phyloP scores from a whole-genome alignment of 37 sponge, comb jelly and placozoan species.

The Amphimedon queenslandica region DNA sequence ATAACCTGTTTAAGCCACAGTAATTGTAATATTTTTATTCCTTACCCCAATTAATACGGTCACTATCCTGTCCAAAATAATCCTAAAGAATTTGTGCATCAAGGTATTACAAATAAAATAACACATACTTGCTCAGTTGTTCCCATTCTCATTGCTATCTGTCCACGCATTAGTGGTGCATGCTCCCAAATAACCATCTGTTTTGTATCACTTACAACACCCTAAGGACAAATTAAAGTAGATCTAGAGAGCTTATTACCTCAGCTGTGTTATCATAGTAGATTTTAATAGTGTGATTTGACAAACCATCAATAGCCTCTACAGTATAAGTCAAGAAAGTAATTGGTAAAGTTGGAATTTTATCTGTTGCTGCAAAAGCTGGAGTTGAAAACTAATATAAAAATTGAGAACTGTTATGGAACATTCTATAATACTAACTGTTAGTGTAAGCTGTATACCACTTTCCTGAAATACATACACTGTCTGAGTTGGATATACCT shows the following conservation, averaged over 20 bases:
- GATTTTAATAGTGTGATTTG: slow-evolving; percentile 45
- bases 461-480: slow-evolving; percentile 51
- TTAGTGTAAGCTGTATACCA: slow-evolving; percentile 48
- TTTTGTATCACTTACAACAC: slow-evolving; percentile 20
- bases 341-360: slow-evolving; percentile 27
- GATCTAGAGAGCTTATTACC: background rate
- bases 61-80: slow-evolving; percentile 18
- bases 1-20: slow-evolving; percentile 35
- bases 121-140: slow-evolving; percentile 28
- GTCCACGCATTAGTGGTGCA: slow-evolving; percentile 6
- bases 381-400: slow-evolving; percentile 49
- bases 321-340: slow-evolving; percentile 48
- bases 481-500: slow-evolving; percentile 70
- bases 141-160: slow-evolving; percentile 41
- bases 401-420: background rate
- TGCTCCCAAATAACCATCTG: slow-evolving; percentile 38
- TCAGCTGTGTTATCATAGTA: slow-evolving; percentile 79
- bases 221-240: slow-evolving; percentile 4
- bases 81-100: slow-evolving; percentile 14
- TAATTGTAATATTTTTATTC: no score
- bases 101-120: no score
- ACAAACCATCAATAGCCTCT: slow-evolving; percentile 27
- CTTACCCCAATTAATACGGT: slow-evolving; percentile 78
- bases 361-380: slow-evolving; percentile 16
- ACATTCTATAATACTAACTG: slow-evolving; percentile 18